These are phyloP conservation scores for Calameuta idolon DNA, from an alignment of 2,888 invertebrate genomes.

Conservation along the genomic window DNA sequence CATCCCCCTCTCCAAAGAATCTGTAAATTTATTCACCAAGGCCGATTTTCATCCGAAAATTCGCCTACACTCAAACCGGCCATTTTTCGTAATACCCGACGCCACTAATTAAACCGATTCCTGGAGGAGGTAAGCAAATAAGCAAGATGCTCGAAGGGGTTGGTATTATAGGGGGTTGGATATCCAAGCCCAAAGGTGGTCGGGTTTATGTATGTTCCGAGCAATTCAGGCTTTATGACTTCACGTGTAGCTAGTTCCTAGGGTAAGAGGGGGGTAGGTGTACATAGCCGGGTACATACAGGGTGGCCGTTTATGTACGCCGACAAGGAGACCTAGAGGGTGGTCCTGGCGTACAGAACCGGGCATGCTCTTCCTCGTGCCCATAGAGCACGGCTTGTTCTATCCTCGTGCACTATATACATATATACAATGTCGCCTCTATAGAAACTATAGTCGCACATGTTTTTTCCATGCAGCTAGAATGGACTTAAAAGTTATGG, in stretches of 20 bases:
- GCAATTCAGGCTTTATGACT: slow-evolving; percentile 24
- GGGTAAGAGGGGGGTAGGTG: neutral
- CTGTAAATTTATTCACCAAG: neutral
- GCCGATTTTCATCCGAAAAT: neutral
- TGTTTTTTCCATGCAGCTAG: slow-evolving; percentile 24
- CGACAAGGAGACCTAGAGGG: neutral
- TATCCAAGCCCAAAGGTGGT: neutral
- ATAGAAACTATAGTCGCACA: neutral
- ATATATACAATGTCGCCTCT: neutral
- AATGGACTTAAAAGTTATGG: slow-evolving; percentile 13
- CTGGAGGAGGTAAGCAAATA: neutral
- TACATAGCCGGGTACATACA: neutral
- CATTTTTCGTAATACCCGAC: neutral
- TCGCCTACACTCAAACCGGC: neutral
- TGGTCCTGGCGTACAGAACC: neutral
- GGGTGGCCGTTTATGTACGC: neutral
- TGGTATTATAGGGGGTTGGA: neutral
- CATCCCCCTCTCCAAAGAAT: neutral
- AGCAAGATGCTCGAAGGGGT: neutral
- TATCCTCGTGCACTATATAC: neutral
- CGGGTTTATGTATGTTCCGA: slow-evolving; percentile 20
- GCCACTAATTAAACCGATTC: neutral
- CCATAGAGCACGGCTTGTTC: neutral
- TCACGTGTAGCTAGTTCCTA: neutral
- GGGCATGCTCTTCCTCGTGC: neutral